phyloP scores from a whole-genome alignment of 2,797 vertebrate genomes.

The Fistularia commersonii region DNA sequence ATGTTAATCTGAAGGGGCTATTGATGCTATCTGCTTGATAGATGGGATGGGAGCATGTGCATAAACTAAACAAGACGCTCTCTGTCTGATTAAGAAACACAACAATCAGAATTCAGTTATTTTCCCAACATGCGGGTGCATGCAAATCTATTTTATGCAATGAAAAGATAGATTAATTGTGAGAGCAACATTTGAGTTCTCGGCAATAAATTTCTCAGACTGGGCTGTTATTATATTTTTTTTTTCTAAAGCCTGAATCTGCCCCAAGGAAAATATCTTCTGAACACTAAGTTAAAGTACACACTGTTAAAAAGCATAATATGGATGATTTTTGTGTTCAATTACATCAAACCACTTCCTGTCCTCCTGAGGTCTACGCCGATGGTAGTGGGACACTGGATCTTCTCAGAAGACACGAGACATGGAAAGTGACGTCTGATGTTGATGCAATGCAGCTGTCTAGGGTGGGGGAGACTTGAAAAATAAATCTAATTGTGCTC shows the following conservation, averaged over 20 bases:
- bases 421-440: conserved; percentile 53
- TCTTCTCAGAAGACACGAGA: conserved; percentile 49
- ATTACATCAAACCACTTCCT: conserved; percentile 33
- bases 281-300: neutral
- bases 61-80: neutral
- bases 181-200: conserved; percentile 2
- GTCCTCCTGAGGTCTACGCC: conserved; percentile 25
- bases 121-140: neutral
- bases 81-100: neutral
- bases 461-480: conserved; percentile 26
- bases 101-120: too few relatives aligned
- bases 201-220: conserved; percentile 12
- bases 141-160: neutral
- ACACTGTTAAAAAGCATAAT: conserved; percentile 22
- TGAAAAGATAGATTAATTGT: neutral
- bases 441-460: conserved; percentile 48
- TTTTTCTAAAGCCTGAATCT: conserved; percentile 9
- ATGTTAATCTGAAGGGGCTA: too few relatives aligned
- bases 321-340: conserved; percentile 28
- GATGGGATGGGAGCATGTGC: too few relatives aligned
- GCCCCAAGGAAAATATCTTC: conserved; percentile 7
- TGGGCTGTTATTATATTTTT: neutral
- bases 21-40: too few relatives aligned
- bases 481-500: conserved; percentile 32
- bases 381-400: conserved; percentile 39